Conservation (phyloP, 1,140 invertebrate genomes). For the Aphaenogaster ashmeadi region DNA sequence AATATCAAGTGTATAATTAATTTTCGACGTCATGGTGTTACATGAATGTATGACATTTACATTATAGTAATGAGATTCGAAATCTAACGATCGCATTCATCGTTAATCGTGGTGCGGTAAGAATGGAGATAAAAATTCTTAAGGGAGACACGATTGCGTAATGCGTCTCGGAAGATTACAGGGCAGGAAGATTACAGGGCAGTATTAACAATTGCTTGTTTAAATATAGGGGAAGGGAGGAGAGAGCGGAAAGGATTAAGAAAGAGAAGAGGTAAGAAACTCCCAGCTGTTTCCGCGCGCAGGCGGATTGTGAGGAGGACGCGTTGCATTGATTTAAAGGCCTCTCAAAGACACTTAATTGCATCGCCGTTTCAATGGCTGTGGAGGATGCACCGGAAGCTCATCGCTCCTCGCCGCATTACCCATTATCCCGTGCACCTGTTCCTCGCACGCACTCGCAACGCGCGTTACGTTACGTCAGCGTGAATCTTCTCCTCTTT, state of each 20-base stretch:
- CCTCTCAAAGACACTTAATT: constrained; percentile 69
- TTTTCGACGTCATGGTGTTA: background rate
- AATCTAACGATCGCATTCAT: background rate
- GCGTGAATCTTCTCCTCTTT: background rate
- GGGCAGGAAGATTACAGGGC: constrained; percentile 14
- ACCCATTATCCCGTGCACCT: constrained; percentile 65
- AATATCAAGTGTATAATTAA: background rate
- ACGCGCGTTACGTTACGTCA: constrained; percentile 16
- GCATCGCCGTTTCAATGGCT: constrained; percentile 58
- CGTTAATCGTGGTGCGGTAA: background rate
- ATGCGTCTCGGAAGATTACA: constrained; percentile 25
- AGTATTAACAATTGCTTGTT: constrained; percentile 55
- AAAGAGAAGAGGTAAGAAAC: background rate
- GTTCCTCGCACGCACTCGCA: constrained; percentile 47
- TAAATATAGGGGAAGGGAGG: background rate
- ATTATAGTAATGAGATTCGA: constrained; percentile 8
- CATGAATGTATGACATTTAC: background rate
- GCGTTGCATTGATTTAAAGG: constrained; percentile 69
- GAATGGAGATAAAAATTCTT: constrained; percentile 9
- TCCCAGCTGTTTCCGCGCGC: constrained; percentile 52
- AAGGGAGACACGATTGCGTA: background rate
- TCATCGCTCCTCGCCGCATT: constrained; percentile 53
- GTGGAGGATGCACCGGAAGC: constrained; percentile 66
- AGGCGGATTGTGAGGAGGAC: constrained; percentile 34
- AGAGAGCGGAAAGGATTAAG: background rate